Conservation (phyloP, 2,888 invertebrate species). For the Leptopilina syphax region DNA sequence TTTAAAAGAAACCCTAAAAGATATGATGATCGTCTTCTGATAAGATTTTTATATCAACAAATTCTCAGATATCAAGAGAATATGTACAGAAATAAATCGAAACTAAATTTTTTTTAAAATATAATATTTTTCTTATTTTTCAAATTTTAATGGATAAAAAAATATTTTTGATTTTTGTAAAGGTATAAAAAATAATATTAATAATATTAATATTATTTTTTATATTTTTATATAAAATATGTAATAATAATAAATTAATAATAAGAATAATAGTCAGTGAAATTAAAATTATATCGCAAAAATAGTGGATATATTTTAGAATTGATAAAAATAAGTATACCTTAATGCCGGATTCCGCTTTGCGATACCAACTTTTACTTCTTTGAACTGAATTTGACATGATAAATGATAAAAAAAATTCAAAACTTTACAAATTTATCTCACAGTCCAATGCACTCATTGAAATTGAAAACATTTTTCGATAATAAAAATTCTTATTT, state of each 20-base stretch:
- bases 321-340: slow-evolving; percentile 2
- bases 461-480: slow-evolving; percentile 8
- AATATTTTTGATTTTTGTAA: too few species aligned
- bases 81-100: too few species aligned
- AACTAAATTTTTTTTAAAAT: too few species aligned
- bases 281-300: too few species aligned
- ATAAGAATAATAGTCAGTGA: too few species aligned
- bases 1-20: neutral
- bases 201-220: too few species aligned
- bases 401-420: neutral
- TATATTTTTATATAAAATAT: too few species aligned
- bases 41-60: slow-evolving; percentile 17
- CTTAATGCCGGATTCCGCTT: slow-evolving; percentile 40
- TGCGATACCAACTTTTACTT: slow-evolving; percentile 44
- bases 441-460: neutral
- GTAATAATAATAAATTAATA: too few species aligned
- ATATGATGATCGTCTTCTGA: neutral
- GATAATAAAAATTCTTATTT: neutral
- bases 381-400: slow-evolving; percentile 44
- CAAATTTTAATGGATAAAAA: neutral
- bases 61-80: neutral
- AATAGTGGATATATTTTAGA: too few species aligned
- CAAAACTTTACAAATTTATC: too few species aligned
- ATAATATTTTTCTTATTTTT: too few species aligned
- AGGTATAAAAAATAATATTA: too few species aligned